Evolutionary conservation across 1,140 invertebrate species (phyloP).

Genomic region (Drosophila oshimai): DNA sequence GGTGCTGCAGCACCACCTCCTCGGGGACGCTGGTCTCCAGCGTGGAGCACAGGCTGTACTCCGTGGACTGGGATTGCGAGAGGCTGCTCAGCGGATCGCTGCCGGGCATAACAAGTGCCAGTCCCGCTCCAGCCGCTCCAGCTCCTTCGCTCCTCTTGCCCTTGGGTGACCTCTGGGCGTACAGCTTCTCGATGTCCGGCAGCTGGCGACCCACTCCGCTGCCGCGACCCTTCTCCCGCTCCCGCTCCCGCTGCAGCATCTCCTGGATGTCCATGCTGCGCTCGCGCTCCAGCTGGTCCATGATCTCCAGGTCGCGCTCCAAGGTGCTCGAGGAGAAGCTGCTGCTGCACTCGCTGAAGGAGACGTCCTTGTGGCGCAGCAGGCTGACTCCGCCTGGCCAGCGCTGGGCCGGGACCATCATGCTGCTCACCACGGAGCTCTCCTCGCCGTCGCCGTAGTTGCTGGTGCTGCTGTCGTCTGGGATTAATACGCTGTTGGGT

Average conservation of each 20-base stretch:
- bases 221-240: constrained; percentile 55
- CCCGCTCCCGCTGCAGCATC: constrained; percentile 70
- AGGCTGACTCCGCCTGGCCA: constrained; percentile 34
- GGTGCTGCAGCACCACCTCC: constrained; percentile 2
- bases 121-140: neutral
- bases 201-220: constrained; percentile 52
- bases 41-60: constrained; percentile 65
- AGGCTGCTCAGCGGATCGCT: constrained; percentile 62
- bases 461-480: constrained; percentile 73
- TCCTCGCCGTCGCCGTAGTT: constrained; percentile 79
- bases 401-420: constrained; percentile 67
- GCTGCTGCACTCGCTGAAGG: constrained; percentile 74
- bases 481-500: constrained; percentile 1
- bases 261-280: constrained; percentile 81
- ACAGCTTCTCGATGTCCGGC: constrained; percentile 76
- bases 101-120: constrained; percentile 57
- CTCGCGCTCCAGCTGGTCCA: constrained; percentile 78
- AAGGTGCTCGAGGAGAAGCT: constrained; percentile 76
- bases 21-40: constrained; percentile 17
- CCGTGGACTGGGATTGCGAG: constrained; percentile 57
- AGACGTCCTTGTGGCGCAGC: constrained; percentile 63
- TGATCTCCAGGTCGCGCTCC: constrained; percentile 79
- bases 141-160: constrained; percentile 24
- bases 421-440: constrained; percentile 77
- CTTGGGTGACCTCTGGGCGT: constrained; percentile 72